phyloP scores from a whole-genome alignment of 2,113 vertebrate species.

The Pithys albifrons region DNA sequence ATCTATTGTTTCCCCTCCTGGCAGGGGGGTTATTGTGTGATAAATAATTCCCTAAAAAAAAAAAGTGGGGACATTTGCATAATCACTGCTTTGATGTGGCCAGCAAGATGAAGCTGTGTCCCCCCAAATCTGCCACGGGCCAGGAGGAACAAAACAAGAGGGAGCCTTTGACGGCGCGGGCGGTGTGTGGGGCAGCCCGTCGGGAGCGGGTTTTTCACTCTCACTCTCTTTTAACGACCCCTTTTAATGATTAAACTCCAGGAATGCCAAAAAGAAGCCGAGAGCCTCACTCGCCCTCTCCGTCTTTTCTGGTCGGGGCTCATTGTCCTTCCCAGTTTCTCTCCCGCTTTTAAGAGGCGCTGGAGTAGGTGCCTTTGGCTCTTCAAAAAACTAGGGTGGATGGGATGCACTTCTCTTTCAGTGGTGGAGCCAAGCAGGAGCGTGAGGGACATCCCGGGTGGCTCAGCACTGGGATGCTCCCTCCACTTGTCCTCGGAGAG shows the following conservation, averaged over 20 bases:
- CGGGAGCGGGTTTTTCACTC: conserved; percentile 41
- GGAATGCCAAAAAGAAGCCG: conserved; percentile 33
- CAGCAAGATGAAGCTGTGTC: conserved; percentile 67
- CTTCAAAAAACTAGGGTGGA: not conserved
- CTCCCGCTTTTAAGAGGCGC: not conserved
- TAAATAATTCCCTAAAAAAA: conserved; percentile 77
- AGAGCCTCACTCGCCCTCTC: not conserved
- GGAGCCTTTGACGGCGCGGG: conserved; percentile 58
- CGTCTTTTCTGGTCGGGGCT: not conserved
- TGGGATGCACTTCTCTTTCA: accelerated
- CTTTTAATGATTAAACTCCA: conserved; percentile 71
- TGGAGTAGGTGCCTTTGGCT: not conserved
- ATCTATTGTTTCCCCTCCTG: conserved; percentile 76
- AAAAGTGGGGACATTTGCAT: conserved; percentile 75
- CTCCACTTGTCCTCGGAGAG: not conserved
- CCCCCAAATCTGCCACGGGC: conserved; percentile 71
- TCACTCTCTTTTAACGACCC: conserved; percentile 21
- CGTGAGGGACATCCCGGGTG: accelerated
- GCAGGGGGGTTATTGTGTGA: conserved; percentile 82
- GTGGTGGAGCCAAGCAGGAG: not conserved
- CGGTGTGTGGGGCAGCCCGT: conserved; percentile 67
- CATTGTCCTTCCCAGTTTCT: conserved; percentile 14
- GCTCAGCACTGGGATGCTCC: not conserved
- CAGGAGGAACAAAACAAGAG: conserved; percentile 66
- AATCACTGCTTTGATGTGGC: conserved; percentile 82